A percentile compares a stretch with the other conserved stretches of the same genome.
Conservation (phyloP, 2,113 vertebrate species). For the Eulacestoma nigropectus region DNA sequence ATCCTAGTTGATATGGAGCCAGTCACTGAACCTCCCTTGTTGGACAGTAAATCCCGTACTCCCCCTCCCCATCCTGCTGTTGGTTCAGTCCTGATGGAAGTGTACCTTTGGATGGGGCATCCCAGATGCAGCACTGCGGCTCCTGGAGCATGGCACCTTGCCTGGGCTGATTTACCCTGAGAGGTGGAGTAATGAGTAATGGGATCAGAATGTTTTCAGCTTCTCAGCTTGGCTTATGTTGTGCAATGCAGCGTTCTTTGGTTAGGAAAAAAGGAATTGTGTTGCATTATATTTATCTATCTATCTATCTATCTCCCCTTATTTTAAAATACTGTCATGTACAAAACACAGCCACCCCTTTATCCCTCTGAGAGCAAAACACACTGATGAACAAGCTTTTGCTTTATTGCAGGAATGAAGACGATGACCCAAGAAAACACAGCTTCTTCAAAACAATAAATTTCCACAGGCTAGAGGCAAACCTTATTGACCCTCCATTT, state of each 20-base stretch:
- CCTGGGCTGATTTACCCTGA: background rate
- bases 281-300: background rate
- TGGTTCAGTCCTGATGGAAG: background rate
- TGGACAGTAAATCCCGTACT: background rate
- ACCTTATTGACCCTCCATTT: slow-evolving; percentile 83
- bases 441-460: slow-evolving; percentile 87
- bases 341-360: background rate
- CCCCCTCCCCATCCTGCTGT: background rate
- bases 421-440: slow-evolving; percentile 87
- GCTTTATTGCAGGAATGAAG: slow-evolving; percentile 69
- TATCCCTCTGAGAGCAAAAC: background rate
- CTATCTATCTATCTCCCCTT: background rate
- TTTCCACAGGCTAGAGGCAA: slow-evolving; percentile 88
- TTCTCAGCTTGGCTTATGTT: background rate
- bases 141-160: background rate
- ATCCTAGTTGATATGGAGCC: background rate
- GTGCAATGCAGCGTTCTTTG: background rate
- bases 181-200: background rate
- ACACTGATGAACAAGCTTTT: background rate
- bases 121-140: background rate
- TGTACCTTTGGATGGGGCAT: background rate
- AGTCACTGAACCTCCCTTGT: background rate
- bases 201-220: background rate
- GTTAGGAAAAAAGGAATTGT: background rate
- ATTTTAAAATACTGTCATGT: background rate